Base-by-base conservation (phyloP, 2,113 vertebrate species). In the Saimiri boliviensis region DNA sequence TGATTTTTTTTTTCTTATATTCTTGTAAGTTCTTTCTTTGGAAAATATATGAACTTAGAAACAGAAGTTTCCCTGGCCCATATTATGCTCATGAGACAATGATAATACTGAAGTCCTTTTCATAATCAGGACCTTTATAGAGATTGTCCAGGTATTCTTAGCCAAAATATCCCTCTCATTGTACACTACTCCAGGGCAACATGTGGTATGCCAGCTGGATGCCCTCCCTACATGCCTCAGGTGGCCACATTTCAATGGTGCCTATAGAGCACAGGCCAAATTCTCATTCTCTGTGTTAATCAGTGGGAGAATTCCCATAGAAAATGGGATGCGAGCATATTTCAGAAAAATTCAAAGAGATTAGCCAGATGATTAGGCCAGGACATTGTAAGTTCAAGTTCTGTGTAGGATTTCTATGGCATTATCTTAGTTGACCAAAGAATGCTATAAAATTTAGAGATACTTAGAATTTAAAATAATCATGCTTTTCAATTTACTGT, bases 211-310 rank as follows among this genome's bases (percentile, higher is more conserved):
- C 98, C 98, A 98, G 98, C 98, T 98, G 98, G 97, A 98, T 98
- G 93, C 96, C 95, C 97, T 98, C 97, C 98, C 97, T 97, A 87
- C 96, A 97, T 98, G 97, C 98, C 97, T 98, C 98, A 98, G 97
- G 98, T 98, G 98, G 97, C 95, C 95, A 97, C 98, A 96, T 98
- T 98, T 98, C 97, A 98, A 98, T 98, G 96, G 97, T 97, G 97
- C 96, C 97, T 97, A 97, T 98, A 98, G 94, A 98, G 87, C 87
- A 98, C 96, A 98, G 97, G 98, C 98, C 98, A 98, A 98, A 95
- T 98, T 97, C 97, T 98, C 96, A 95, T 95, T 98, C 91, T 97
- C 95, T 97, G 94, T 97, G 95, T 97, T 98, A 98, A 98, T 98
- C 98, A 97, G 95, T 97, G 92, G 89, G 98, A 98, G 98, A 98